phyloP scores from a whole-genome alignment of 1,140 invertebrate species.

The Ctenoplectra terminalis region DNA sequence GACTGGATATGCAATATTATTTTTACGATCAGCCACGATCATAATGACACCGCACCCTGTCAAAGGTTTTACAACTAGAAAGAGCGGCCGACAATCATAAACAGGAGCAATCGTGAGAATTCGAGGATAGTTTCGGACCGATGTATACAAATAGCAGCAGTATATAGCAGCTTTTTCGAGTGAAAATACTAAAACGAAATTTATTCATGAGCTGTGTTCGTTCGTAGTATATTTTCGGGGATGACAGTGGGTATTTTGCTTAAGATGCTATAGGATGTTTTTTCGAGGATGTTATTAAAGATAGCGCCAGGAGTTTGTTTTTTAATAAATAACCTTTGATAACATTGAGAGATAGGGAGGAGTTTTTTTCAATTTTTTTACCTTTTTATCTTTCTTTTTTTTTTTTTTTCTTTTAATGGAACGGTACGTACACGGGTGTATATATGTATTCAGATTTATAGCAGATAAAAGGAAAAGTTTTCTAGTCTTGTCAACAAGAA shows the following conservation, averaged over 20 bases:
- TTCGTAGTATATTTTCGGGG: slow-evolving; percentile 19
- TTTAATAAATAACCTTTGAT: too few species aligned
- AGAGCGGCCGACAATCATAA: slow-evolving; percentile 48
- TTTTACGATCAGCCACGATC: slow-evolving; percentile 6
- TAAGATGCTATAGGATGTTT: background rate
- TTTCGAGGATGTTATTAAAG: background rate
- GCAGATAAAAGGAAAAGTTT: too few species aligned
- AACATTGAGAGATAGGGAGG: too few species aligned
- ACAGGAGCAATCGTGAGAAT: slow-evolving; percentile 44
- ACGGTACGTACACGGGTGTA: too few species aligned
- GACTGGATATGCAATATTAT: background rate
- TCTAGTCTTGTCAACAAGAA: too few species aligned
- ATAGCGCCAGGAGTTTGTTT: too few species aligned
- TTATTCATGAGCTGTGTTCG: slow-evolving; percentile 57
- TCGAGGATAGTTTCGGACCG: background rate
- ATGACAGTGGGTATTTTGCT: background rate
- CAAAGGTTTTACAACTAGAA: slow-evolving; percentile 50
- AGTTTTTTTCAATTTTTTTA: too few species aligned
- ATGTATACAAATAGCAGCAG: slow-evolving; percentile 42
- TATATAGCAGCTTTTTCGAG: slow-evolving; percentile 11
- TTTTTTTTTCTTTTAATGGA: too few species aligned
- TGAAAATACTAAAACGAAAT: slow-evolving; percentile 56
- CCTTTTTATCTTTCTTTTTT: too few species aligned
- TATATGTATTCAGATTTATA: too few species aligned
- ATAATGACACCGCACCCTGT: slow-evolving; percentile 9